Conservation (phyloP, 2,888 invertebrate genomes). For the Salpingus planirostris region DNA sequence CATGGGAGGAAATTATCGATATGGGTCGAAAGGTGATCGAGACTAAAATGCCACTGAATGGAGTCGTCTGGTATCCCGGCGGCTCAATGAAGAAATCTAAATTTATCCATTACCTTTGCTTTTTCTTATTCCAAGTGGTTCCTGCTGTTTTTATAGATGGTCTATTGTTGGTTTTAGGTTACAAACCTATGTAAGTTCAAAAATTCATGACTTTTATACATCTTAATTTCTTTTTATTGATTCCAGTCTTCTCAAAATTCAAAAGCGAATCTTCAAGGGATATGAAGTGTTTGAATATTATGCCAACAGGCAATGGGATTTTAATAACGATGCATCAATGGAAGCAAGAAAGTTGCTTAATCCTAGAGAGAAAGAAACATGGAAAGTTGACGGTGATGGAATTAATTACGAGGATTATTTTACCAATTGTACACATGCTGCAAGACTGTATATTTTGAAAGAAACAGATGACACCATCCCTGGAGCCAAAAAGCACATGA, state of each 20-base stretch:
- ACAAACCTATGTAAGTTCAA: constrained; percentile 76
- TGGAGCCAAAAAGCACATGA: constrained; percentile 70
- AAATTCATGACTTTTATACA: too few species aligned
- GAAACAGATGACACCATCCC: constrained; percentile 74
- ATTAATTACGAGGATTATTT: constrained; percentile 75
- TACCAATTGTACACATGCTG: constrained; percentile 70
- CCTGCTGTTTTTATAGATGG: constrained; percentile 83
- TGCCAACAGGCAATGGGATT: constrained; percentile 87
- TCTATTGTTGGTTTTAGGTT: constrained; percentile 68
- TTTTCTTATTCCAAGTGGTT: constrained; percentile 80
- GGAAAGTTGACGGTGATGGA: constrained; percentile 61
- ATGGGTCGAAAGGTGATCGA: constrained; percentile 69
- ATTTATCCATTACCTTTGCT: constrained; percentile 69
- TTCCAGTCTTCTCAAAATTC: constrained; percentile 69
- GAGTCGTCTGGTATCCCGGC: constrained; percentile 75
- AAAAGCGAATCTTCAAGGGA: constrained; percentile 74
- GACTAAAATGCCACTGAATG: constrained; percentile 75
- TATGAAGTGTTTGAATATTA: constrained; percentile 88
- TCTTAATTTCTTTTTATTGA: too few species aligned
- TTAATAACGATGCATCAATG: constrained; percentile 60
- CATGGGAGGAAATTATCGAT: constrained; percentile 84
- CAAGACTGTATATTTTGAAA: constrained; percentile 72
- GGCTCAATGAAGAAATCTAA: constrained; percentile 79
- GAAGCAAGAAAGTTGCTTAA: constrained; percentile 53
- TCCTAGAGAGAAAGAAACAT: constrained; percentile 53